Percentiles rank a stretch among this genome's conserved stretches.
phyloP scores from a whole-genome alignment of 2,888 invertebrate genomes.

The Augochlorella aurata region DNA sequence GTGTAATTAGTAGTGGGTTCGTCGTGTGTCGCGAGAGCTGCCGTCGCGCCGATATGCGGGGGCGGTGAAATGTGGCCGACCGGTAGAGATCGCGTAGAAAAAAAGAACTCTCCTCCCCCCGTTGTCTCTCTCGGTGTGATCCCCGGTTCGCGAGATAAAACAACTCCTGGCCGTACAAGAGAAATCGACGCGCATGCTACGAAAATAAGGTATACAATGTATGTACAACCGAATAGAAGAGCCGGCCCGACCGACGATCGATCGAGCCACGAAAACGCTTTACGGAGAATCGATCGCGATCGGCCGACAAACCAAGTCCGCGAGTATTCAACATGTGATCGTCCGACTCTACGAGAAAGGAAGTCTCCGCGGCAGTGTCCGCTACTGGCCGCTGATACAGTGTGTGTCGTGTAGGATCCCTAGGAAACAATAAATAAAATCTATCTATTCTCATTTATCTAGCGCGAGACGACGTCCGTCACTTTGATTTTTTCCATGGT shows the following conservation, averaged over 20 bases:
- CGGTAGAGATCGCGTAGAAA: constrained; percentile 64
- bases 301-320: neutral
- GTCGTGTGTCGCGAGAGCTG: constrained; percentile 67
- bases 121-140: constrained; percentile 4
- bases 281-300: neutral
- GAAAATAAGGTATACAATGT: constrained; percentile 55
- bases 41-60: constrained; percentile 35
- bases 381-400: constrained; percentile 77
- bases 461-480: constrained; percentile 69
- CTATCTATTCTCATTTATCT: constrained; percentile 78
- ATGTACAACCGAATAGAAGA: constrained; percentile 65
- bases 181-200: constrained; percentile 42
- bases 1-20: constrained; percentile 74
- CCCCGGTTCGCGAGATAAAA: neutral
- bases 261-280: constrained; percentile 19
- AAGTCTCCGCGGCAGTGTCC: constrained; percentile 77
- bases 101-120: constrained; percentile 38
- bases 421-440: constrained; percentile 81
- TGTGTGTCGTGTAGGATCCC: constrained; percentile 63
- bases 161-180: constrained; percentile 18
- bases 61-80: too few relatives aligned
- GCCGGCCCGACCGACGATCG: constrained; percentile 8
- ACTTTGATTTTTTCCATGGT: constrained; percentile 70
- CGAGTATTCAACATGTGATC: constrained; percentile 18
- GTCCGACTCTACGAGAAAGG: constrained; percentile 64